These are phyloP conservation scores for Yoshiicerus persimilis DNA, from an alignment of 1,140 invertebrate genomes.

Conservation along the genomic window DNA sequence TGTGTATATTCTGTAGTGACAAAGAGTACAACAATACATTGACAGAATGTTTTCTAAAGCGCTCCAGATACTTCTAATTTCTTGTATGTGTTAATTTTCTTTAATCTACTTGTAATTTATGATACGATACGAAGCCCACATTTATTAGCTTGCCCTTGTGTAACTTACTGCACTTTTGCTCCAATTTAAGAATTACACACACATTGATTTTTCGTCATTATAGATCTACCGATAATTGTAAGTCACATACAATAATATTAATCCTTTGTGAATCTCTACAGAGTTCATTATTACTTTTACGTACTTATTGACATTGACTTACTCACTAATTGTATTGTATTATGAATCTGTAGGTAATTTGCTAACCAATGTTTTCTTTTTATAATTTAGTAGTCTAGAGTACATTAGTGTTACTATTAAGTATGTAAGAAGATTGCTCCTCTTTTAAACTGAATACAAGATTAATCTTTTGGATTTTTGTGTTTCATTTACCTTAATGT, in stretches of 20 bases:
- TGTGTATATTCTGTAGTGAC: neutral
- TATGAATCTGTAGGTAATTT: neutral
- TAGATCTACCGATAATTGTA: neutral
- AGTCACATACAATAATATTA: neutral
- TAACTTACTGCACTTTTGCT: neutral
- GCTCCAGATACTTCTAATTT: neutral
- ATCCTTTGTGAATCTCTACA: neutral
- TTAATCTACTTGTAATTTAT: neutral
- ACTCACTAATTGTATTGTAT: neutral
- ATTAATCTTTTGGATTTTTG: neutral
- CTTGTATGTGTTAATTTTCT: neutral
- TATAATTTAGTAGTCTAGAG: neutral
- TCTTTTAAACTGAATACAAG: conserved; percentile 20
- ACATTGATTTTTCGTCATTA: neutral
- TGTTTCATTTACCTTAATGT: neutral
- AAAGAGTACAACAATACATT: neutral
- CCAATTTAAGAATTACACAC: neutral
- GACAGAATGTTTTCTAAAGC: neutral
- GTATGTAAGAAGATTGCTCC: neutral
- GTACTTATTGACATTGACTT: neutral
- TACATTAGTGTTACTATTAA: neutral
- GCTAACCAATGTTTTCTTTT: neutral
- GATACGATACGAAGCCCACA: neutral
- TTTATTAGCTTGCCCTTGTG: neutral
- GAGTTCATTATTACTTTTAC: neutral